Base-by-base conservation (phyloP, 1,140 invertebrate genomes). In the Lycorma delicatula region DNA sequence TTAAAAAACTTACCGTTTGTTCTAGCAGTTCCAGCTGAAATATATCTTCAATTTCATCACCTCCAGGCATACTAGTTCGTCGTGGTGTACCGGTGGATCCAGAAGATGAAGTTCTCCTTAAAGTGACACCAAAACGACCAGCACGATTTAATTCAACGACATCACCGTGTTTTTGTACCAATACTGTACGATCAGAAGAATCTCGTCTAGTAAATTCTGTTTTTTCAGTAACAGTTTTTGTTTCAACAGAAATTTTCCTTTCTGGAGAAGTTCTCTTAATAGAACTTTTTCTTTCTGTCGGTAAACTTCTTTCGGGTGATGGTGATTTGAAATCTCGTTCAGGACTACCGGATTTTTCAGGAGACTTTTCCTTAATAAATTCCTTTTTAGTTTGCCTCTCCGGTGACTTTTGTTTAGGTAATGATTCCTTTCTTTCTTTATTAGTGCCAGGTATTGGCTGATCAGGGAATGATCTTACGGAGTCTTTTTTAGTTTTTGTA, bases 21-120 rank as follows among this genome's bases (percentile, higher is more conserved):
- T 87, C 85, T 44, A 88, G 72, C 56, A 83, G 68, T 64, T 78
- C 74, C 54, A 87, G 64, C 62, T 86, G 83, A 59, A 79, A 83
- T 57, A 87, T 85, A 58, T 84, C 79, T 67, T 87, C 85, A 56
- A 87, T 81, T 55, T 81, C 74, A 20, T 71, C 71, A 58, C 73
- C 70, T 34, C 56, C 60, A 28, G 57, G 55, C 16, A 38, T 46
- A 20, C 44, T 59, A 12, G 49, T 27, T 25, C 28, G 26, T 18
- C 46, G 29, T 12, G 46, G 22, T 28, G 25, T 34, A 20, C 28
- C 22, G 47, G 36, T 29, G 13, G 58, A 26, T 27, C 23, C 20
- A 22, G 58, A 44, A 3, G 73, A 74, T 58, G 76, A 76, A 11
- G 77, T 80, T 62, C 74, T 74, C 12, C 74, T 73, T 23, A 83